Conservation (phyloP, 2,113 vertebrate genomes). For the Riparia riparia region DNA sequence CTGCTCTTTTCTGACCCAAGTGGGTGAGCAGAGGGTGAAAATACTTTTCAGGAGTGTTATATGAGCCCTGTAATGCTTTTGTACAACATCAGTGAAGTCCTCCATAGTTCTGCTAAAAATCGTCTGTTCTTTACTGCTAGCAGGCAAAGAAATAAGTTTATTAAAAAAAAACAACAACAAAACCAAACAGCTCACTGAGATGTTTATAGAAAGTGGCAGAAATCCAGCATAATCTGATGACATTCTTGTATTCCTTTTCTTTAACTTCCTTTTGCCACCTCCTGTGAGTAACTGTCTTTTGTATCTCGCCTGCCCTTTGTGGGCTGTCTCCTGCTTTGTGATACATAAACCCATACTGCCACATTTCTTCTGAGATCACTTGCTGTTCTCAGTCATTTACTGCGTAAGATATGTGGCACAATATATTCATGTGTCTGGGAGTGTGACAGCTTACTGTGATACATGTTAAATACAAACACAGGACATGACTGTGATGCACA, state of each 20-base stretch:
- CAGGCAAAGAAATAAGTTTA: slow-evolving; percentile 12
- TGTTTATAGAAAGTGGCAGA: slow-evolving; percentile 36
- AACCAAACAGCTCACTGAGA: neutral
- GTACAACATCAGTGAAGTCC: neutral
- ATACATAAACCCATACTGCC: slow-evolving; percentile 25
- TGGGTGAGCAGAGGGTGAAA: neutral
- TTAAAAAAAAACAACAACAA: neutral
- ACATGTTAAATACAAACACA: slow-evolving; percentile 42
- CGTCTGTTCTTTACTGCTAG: neutral
- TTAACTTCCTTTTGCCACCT: slow-evolving; percentile 21
- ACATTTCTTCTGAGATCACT: slow-evolving; percentile 50
- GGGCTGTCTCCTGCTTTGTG: slow-evolving; percentile 36
- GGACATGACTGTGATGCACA: neutral
- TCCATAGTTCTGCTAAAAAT: neutral
- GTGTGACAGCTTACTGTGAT: slow-evolving; percentile 28
- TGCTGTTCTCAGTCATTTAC: slow-evolving; percentile 37
- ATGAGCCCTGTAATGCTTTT: neutral
- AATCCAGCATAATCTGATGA: slow-evolving; percentile 48
- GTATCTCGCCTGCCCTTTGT: slow-evolving; percentile 17
- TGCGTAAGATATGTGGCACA: neutral
- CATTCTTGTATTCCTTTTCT: slow-evolving; percentile 32
- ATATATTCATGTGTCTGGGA: slow-evolving; percentile 11
- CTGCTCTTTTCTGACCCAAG: neutral
- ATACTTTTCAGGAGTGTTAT: neutral
- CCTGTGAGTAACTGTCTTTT: slow-evolving; percentile 29